Conservation (phyloP, 2,888 invertebrate genomes). For the Papilio demoleus region DNA sequence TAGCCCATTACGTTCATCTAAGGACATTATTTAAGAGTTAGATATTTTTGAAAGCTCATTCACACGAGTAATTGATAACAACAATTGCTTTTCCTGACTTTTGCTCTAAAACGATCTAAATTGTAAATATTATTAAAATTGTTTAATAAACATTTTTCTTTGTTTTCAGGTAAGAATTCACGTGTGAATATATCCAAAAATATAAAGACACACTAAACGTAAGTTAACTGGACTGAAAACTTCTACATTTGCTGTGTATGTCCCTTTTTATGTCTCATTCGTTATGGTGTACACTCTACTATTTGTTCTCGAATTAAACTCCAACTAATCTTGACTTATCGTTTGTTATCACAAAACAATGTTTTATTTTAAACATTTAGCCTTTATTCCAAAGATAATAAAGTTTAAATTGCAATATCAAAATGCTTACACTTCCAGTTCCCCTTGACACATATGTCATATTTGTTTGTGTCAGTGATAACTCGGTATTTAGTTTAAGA, state of each 20-base stretch:
- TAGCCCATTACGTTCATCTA: no score
- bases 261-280: no score
- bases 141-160: conserved; percentile 5
- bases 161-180: conserved; percentile 33
- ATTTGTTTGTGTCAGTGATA: conserved; percentile 62
- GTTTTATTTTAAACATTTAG: conserved; percentile 14
- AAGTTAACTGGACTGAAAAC: no score
- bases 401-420: conserved; percentile 18
- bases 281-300: conserved; percentile 47
- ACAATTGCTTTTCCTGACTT: no score
- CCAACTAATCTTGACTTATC: conserved; percentile 52
- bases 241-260: no score
- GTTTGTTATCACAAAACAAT: conserved; percentile 47
- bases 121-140: background rate
- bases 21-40: no score
- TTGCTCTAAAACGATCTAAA: no score
- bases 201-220: background rate
- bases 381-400: background rate
- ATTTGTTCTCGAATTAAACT: conserved; percentile 57
- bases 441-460: conserved; percentile 39
- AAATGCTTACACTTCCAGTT: background rate
- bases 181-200: background rate
- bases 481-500: conserved; percentile 54
- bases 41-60: no score
- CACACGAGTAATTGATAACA: no score